Evolutionary conservation across 1,140 invertebrate species (phyloP).

Genomic region (Agrypnia vestita): DNA sequence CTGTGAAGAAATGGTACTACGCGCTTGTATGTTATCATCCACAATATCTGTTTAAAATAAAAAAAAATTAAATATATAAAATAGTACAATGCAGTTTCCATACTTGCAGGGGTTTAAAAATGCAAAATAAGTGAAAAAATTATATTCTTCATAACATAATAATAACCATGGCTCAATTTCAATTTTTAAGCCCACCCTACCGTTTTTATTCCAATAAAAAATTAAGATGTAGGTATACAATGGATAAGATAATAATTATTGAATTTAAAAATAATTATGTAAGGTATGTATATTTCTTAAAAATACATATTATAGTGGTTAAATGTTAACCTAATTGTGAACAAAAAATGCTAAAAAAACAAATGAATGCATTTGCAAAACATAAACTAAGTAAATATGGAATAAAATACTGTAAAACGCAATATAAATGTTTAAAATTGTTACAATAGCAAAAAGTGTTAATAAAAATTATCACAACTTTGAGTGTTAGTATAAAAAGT

Average conservation of each 20-base stretch:
- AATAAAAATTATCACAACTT: constrained; percentile 36
- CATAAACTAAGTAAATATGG: constrained; percentile 2
- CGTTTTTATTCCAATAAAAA: no score
- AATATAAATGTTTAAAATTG: constrained; percentile 16
- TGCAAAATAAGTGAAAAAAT: no score
- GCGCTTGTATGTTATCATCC: no score
- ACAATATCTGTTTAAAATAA: no score
- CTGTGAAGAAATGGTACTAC: no score
- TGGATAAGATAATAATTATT: constrained; percentile 9
- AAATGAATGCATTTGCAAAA: background rate
- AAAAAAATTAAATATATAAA: no score
- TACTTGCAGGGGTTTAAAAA: no score
- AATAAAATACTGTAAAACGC: background rate
- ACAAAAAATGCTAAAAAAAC: constrained; percentile 3
- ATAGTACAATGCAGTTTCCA: no score
- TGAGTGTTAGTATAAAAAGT: constrained; percentile 25
- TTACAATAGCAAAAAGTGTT: constrained; percentile 23
- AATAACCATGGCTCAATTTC: no score
- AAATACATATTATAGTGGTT: background rate
- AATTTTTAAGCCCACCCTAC: no score
- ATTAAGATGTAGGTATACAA: no score
- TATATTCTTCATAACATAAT: no score
- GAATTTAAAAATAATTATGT: background rate
- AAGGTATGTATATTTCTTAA: background rate
- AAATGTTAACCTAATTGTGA: background rate